Conservation (phyloP, 2,888 invertebrate genomes). For the Ichneumon xanthorius region DNA sequence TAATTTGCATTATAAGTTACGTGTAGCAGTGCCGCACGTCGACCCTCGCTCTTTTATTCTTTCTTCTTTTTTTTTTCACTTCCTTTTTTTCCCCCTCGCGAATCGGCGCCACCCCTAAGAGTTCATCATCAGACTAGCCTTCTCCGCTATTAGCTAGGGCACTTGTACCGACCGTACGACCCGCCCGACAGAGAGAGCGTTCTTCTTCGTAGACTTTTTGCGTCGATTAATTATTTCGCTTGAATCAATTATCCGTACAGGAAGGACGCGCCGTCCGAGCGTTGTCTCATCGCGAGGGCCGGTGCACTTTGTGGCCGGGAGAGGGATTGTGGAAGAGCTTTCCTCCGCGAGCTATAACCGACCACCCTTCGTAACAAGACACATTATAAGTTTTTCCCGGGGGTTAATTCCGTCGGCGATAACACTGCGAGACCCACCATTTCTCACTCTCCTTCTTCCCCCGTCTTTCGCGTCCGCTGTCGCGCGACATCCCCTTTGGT, state of each 20-base stretch:
- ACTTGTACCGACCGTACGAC: neutral
- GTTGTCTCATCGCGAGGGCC: neutral
- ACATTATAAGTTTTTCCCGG: constrained; percentile 83
- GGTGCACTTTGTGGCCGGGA: neutral
- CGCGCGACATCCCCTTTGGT: constrained; percentile 30
- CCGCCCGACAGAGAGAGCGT: neutral
- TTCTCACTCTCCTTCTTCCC: constrained; percentile 50
- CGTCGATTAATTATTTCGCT: constrained; percentile 71
- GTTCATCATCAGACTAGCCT: constrained; percentile 42
- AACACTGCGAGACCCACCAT: constrained; percentile 63
- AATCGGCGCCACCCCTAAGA: constrained; percentile 57
- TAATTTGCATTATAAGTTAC: constrained; percentile 61
- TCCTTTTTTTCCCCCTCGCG: constrained; percentile 12
- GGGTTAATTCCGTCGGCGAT: constrained; percentile 82
- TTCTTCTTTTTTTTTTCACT: neutral
- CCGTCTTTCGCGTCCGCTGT: constrained; percentile 34
- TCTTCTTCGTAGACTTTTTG: constrained; percentile 41
- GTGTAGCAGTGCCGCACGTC: constrained; percentile 10
- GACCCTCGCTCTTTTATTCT: constrained; percentile 49
- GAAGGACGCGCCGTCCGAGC: constrained; percentile 24
- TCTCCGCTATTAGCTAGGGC: constrained; percentile 38
- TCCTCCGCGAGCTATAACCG: constrained; percentile 52
- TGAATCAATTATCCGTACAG: constrained; percentile 77
- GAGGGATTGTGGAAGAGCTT: constrained; percentile 61
- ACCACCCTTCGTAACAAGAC: constrained; percentile 76